Evolutionary conservation across 2,888 invertebrate species (phyloP).

Genomic region (Oeneis ivallda): DNA sequence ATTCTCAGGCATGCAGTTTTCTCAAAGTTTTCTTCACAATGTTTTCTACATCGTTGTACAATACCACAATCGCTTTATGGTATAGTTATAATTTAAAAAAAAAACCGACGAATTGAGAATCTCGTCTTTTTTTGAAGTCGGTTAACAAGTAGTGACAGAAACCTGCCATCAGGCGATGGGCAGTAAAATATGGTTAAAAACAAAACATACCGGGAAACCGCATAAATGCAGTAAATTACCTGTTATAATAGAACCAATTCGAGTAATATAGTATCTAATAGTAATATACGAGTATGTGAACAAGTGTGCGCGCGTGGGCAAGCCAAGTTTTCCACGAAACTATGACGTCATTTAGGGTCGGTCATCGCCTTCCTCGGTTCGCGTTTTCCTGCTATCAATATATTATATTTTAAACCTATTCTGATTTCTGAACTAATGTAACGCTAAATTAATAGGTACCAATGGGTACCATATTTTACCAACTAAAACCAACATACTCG

Average conservation of each 20-base stretch:
- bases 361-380: conserved; percentile 59
- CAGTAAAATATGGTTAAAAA: neutral
- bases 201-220: neutral
- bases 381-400: conserved; percentile 59
- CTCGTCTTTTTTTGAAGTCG: no score
- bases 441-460: no score
- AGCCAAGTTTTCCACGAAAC: conserved; percentile 68
- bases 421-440: neutral
- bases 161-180: no score
- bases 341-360: conserved; percentile 62
- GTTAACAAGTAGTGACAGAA: no score
- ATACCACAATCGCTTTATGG: no score
- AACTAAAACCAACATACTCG: no score
- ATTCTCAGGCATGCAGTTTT: no score
- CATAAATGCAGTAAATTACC: conserved; percentile 14
- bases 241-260: conserved; percentile 21
- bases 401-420: neutral
- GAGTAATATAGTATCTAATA: conserved; percentile 14
- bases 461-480: no score
- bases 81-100: no score
- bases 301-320: conserved; percentile 40
- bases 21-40: no score
- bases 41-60: no score
- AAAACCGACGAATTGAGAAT: no score
- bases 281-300: conserved; percentile 29